Evolutionary conservation across 2,113 vertebrate species (phyloP), one percentile per base, ranked within the genome.

Genomic region (Tychaedon coryphoeus): DNA sequence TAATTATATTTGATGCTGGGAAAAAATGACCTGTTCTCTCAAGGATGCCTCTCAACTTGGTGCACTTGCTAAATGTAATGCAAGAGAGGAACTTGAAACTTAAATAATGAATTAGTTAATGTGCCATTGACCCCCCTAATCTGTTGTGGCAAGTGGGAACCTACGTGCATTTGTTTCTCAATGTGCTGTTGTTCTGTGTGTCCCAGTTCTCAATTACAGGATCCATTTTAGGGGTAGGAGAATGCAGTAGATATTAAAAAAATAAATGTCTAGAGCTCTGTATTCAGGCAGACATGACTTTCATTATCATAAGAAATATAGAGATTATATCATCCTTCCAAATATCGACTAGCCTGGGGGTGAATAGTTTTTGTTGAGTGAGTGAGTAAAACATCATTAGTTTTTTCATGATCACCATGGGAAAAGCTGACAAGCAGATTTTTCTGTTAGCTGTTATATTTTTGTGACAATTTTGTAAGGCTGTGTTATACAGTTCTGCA

Each of bases 231-330:
- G 57, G 53, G 34, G 34, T 70, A 34, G 56, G 26, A 81, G 74
- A 89, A 73, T 45, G 36, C 33, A 72, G 67, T 91, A 81, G 72
- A 78, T 95, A 91, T 82, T 65, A 45, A 86, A 91, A 90, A 77
- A 43, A 64, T 23, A 34, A 69, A 77, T 9, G 29, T 86, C 57
- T 77, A 40, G 70, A 88, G 73, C 79, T 94, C 96, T 17, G 13
- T 57, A 54, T 70, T 78, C 67, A 85, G 83, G 95, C 78, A 92
- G 96, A 93, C 88, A 82, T 84, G 92, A 73, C 31, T 97, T 97
- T 97, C 89, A 96, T 98, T 97, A 96, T 94, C 88, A 95, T 98
- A 97, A 97, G 95, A 96, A 91, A 91, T 91, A 95, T 67, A 91
- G 86, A 80, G 95, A 92, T 93, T 88, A 85, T 95, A 95, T 93